Conservation (phyloP, 1,140 invertebrate genomes). For the Meteorus sp. region DNA sequence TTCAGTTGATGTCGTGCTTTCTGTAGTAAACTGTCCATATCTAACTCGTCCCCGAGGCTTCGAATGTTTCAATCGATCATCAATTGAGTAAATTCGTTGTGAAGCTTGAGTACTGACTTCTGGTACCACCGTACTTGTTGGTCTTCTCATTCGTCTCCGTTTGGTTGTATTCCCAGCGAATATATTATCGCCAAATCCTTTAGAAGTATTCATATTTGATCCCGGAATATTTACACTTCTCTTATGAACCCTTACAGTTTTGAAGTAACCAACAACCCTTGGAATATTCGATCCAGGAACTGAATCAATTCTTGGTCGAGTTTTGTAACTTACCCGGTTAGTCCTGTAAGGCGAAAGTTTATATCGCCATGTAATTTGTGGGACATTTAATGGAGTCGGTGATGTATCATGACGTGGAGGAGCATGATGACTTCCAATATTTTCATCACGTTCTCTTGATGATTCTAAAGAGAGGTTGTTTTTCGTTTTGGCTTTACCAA, state of each 20-base stretch:
- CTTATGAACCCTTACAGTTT: conserved; percentile 30
- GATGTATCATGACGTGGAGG: background rate
- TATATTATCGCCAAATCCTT: background rate
- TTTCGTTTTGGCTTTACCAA: background rate
- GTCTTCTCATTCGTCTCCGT: background rate
- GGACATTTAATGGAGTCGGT: background rate
- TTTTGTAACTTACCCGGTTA: conserved; percentile 25
- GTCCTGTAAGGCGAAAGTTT: conserved; percentile 20
- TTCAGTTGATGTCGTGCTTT: conserved; percentile 36
- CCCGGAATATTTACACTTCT: conserved; percentile 23
- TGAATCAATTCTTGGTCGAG: conserved; percentile 4
- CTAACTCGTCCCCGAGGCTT: conserved; percentile 40
- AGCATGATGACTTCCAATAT: background rate
- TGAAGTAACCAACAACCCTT: conserved; percentile 25
- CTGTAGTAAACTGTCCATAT: background rate
- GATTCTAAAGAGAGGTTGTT: background rate
- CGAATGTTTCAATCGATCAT: conserved; percentile 33
- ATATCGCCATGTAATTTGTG: background rate
- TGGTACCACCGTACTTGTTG: background rate
- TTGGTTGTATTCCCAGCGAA: background rate
- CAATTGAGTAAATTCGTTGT: conserved; percentile 37
- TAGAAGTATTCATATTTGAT: background rate
- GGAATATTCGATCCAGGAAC: background rate
- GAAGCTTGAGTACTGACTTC: conserved; percentile 18
- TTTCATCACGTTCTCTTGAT: background rate